phyloP scores from a whole-genome alignment of 2,113 vertebrate genomes.

The Dipodomys ordii region DNA sequence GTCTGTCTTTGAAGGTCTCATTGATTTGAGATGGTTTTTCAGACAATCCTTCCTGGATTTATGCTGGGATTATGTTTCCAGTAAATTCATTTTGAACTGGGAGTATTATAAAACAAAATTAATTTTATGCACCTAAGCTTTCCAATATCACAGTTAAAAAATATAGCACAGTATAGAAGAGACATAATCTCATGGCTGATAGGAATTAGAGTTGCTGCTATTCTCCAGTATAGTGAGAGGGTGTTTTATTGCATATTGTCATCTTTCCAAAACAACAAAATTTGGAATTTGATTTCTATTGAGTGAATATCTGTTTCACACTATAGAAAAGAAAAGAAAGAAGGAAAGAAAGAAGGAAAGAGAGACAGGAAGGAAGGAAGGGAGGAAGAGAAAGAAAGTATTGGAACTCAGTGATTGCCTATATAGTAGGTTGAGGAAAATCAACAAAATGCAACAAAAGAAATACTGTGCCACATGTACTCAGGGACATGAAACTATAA shows the following conservation, averaged over 20 bases:
- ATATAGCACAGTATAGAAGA: accelerated
- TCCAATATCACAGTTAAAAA: background rate
- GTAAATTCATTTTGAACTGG: background rate
- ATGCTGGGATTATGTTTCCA: background rate
- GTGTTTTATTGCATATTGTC: too few relatives aligned
- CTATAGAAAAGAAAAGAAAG: background rate
- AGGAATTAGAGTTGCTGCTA: background rate
- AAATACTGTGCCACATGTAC: background rate
- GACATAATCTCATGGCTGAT: accelerated
- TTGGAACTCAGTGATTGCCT: background rate
- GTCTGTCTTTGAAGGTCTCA: too few relatives aligned
- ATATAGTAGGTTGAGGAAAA: background rate
- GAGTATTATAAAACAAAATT: background rate
- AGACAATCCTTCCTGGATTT: background rate
- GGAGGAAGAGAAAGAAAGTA: background rate
- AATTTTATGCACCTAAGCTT: background rate
- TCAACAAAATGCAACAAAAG: background rate
- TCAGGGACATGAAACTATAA: background rate
- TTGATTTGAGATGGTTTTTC: background rate
- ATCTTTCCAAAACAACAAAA: background rate
- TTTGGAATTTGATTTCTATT: background rate
- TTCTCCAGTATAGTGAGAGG: background rate
- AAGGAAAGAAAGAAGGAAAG: too few relatives aligned
- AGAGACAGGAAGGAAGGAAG: too few relatives aligned
- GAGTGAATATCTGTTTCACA: background rate